Conservation (phyloP, 2,888 invertebrate genomes). For the Prenolepis imparis region DNA sequence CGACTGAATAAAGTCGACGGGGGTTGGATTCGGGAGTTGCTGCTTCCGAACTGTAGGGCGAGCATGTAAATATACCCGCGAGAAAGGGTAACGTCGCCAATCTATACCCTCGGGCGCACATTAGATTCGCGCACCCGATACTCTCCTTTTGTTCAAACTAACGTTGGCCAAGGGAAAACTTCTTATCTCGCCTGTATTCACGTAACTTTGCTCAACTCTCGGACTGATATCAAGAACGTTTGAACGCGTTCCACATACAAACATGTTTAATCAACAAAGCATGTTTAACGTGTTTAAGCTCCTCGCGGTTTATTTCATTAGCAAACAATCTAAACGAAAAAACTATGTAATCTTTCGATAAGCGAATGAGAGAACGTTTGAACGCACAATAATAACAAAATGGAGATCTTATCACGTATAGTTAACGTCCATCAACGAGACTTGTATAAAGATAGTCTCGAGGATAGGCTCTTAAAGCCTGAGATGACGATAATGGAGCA, state of each 20-base stretch:
- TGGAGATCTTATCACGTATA: not conserved
- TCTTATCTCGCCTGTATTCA: constrained; percentile 31
- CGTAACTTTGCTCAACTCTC: not conserved
- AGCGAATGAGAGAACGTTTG: not conserved
- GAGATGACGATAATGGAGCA: constrained; percentile 23
- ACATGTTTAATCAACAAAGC: constrained; percentile 4
- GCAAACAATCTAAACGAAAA: not conserved
- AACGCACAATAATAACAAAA: not conserved
- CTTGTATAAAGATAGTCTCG: constrained; percentile 36
- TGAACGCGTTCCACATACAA: constrained; percentile 31
- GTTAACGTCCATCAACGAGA: not conserved
- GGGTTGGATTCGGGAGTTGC: constrained; percentile 59
- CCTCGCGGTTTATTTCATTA: not conserved
- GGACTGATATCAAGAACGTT: constrained; percentile 23
- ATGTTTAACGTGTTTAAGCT: constrained; percentile 31
- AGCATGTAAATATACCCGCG: constrained; percentile 69
- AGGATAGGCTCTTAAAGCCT: not conserved
- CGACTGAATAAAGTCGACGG: constrained; percentile 71
- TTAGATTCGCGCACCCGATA: constrained; percentile 34
- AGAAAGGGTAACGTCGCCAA: constrained; percentile 47
- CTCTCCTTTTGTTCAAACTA: constrained; percentile 18
- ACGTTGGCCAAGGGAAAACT: constrained; percentile 2
- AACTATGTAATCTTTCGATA: constrained; percentile 16
- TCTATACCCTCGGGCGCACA: constrained; percentile 35
- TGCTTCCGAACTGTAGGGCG: constrained; percentile 46